Evolutionary conservation across 2,888 invertebrate genomes (phyloP).

Genomic region (Encarsia formosa): DNA sequence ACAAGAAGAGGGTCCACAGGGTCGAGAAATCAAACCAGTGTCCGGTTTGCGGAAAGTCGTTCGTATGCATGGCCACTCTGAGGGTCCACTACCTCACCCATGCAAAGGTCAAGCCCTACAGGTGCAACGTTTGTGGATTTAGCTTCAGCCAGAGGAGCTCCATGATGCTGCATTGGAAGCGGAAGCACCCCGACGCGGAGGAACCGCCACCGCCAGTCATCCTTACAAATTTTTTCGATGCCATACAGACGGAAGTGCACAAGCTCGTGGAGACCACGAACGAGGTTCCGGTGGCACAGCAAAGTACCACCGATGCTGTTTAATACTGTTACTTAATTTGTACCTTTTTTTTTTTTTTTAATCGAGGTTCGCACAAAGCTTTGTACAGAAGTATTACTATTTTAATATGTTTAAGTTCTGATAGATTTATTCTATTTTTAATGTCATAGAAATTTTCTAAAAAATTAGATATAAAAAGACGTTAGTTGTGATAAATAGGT

Average conservation of each 20-base stretch:
- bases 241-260: conserved; percentile 7
- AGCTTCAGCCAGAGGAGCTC: conserved; percentile 52
- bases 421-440: no score
- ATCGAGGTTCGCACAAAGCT: no score
- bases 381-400: no score
- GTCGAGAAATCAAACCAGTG: conserved; percentile 28
- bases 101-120: conserved; percentile 36
- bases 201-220: conserved; percentile 32
- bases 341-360: no score
- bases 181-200: conserved; percentile 30
- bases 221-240: conserved; percentile 25
- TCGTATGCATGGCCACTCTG: conserved; percentile 40
- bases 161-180: conserved; percentile 33
- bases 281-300: neutral
- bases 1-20: conserved; percentile 31
- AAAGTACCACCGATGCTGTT: neutral
- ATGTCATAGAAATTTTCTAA: no score
- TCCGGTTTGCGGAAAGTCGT: conserved; percentile 34
- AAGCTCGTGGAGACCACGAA: conserved; percentile 5
- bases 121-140: conserved; percentile 39
- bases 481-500: no score
- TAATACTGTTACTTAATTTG: conserved; percentile 5
- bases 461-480: no score
- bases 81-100: conserved; percentile 37
- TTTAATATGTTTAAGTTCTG: no score